Conservation (phyloP, 2,113 vertebrate species). For the Octodon degus region DNA sequence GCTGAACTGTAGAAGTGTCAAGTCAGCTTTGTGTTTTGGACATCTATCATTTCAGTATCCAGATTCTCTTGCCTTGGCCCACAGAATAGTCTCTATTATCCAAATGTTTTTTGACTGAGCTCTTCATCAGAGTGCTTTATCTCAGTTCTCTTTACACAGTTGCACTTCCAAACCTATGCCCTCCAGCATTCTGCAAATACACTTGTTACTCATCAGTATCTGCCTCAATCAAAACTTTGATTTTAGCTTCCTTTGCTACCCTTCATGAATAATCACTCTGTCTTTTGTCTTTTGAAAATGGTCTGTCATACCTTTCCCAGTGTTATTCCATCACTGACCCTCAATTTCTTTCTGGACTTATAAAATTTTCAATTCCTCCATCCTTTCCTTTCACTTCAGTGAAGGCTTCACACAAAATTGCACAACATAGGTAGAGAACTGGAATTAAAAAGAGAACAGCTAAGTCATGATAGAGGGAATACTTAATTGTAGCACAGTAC, state of each 20-base stretch:
- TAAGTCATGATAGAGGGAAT: background rate
- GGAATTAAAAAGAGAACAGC: conserved; percentile 24
- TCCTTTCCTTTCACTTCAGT: conserved; percentile 31
- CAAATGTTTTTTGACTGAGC: background rate
- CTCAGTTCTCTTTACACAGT: background rate
- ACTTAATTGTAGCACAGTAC: conserved; percentile 31
- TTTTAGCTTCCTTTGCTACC: background rate
- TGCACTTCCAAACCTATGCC: background rate
- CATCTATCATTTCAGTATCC: background rate
- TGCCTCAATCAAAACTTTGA: background rate
- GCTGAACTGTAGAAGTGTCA: no score
- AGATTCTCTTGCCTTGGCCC: background rate
- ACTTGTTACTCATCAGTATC: background rate
- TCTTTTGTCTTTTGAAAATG: conserved; percentile 29
- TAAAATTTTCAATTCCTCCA: conserved; percentile 16
- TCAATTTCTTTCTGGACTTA: conserved; percentile 40
- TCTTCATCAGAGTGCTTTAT: background rate
- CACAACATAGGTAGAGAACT: conserved; percentile 25
- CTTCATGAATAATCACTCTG: conserved; percentile 7
- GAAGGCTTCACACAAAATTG: conserved; percentile 14
- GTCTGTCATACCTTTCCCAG: background rate
- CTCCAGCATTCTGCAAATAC: conserved; percentile 6
- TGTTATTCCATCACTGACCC: background rate
- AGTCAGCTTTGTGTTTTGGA: background rate
- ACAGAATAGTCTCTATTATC: background rate